Evolutionary conservation across 2,113 vertebrate species (phyloP), one percentile per base, ranked within the genome.

Genomic region (Pelecanoides urinatrix): DNA sequence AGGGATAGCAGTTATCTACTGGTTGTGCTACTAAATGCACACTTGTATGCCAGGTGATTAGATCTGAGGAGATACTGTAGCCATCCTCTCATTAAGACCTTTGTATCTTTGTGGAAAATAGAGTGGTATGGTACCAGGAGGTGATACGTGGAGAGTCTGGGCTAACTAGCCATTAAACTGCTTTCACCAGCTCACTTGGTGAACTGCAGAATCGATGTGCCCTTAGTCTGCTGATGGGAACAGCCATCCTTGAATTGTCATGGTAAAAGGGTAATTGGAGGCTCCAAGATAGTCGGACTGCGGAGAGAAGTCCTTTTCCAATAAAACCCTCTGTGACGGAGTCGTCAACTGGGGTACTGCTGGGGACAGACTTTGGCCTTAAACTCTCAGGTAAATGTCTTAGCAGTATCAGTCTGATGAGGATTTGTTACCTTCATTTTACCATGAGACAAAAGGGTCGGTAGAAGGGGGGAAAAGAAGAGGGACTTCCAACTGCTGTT

Each of bases 81-180:
- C 20, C 11, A 16, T 49, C 32, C 5, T 34, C 49, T 63, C 14
- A 2, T 19, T 21, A 15, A 17, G 25, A 13, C 21, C 45, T 47
- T 25, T 56, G 18, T 66, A 6, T 38, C 53, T 56, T 21, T 53
- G 66, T 52, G 50, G 45, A 17, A 65, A 18, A 26, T 2, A 17
- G 42, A 67, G 49, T 2, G 3, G 2, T 53, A 13, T 38, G 21
- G 11, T 45, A 4, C 19, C 22, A 40, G 40, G 30, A 38, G 44
- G 38, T 1, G 10, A 5, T 10, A 4, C 0, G 0, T 5, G 38
- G 12, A 23, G 27, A 36, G 29, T 19, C 38, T 19, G 68, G 68
- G 36, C 40, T 56, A 59, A 55, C 17, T 38, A 38, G 76, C 8
- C 13, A 0, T 26, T 36, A 1, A 30, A 4, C 27, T 36, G 67